Conservation (phyloP, 1,140 invertebrate genomes). For the Cydia fagiglandana region DNA sequence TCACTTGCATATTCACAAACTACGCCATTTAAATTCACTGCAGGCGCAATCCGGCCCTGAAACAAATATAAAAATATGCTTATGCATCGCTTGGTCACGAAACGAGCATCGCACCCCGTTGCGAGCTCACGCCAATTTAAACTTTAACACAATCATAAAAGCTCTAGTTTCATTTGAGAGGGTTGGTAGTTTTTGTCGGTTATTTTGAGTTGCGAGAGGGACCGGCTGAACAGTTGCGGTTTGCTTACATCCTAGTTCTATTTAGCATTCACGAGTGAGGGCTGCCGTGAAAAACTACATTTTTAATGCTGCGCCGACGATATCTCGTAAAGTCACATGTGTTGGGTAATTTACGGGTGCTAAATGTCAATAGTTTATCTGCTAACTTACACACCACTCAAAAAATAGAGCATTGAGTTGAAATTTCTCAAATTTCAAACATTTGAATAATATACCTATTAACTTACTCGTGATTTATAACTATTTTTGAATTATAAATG, state of each 20-base stretch:
- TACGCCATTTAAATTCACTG: conserved; percentile 58
- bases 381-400: background rate
- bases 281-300: conserved; percentile 11
- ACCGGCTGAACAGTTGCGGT: conserved; percentile 2
- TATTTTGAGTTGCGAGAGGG: conserved; percentile 10
- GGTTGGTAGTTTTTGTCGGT: background rate
- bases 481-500: no score
- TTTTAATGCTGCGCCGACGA: conserved; percentile 7
- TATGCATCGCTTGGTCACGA: conserved; percentile 41
- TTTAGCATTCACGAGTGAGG: conserved; percentile 14
- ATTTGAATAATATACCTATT: no score
- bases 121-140: background rate
- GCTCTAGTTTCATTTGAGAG: background rate
- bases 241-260: conserved; percentile 19
- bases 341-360: background rate
- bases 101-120: conserved; percentile 18
- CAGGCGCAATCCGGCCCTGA: conserved; percentile 48
- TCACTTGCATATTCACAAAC: conserved; percentile 56
- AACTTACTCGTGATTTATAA: no score
- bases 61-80: conserved; percentile 59
- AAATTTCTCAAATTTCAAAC: no score
- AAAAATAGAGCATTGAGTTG: no score
- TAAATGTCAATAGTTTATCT: background rate
- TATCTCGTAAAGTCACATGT: conserved; percentile 13
- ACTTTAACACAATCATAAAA: conserved; percentile 12